Conservation (phyloP, 2,113 vertebrate species). For the Phyllostomus discolor region DNA sequence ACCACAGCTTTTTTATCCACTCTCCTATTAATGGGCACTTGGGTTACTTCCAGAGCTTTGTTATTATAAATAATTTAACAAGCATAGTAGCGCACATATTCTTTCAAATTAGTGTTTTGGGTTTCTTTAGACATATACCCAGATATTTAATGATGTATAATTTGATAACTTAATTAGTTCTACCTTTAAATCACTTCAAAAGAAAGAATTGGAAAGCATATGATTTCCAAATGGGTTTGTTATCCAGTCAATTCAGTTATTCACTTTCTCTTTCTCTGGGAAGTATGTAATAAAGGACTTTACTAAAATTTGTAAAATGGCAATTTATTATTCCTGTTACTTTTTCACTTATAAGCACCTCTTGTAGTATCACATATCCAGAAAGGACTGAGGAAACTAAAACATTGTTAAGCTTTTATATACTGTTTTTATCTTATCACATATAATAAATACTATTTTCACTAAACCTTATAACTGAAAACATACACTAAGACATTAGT, state of each 20-base stretch:
- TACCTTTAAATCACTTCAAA: not conserved
- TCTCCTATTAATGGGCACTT: not conserved
- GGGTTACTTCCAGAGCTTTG: not conserved
- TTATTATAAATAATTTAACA: not conserved
- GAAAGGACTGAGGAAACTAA: not conserved
- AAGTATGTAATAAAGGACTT: not conserved
- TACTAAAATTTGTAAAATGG: not conserved
- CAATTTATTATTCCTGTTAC: not conserved
- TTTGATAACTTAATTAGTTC: not conserved
- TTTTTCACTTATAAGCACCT: not conserved
- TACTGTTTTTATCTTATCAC: not conserved
- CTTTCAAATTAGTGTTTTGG: not conserved
- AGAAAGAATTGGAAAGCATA: not conserved
- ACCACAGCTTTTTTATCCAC: not conserved
- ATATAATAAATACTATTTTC: conserved; percentile 10
- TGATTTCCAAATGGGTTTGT: not conserved
- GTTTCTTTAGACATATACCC: not conserved
- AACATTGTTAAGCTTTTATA: conserved; percentile 14
- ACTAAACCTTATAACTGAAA: conserved; percentile 21
- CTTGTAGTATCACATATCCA: not conserved
- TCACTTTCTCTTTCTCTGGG: conserved; percentile 16
- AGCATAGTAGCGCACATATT: not conserved
- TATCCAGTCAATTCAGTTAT: not conserved
- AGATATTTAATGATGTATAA: not conserved
- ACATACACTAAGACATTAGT: not conserved